Evolutionary conservation across 1,140 invertebrate species (phyloP).

Genomic region (Triops cancriformis): DNA sequence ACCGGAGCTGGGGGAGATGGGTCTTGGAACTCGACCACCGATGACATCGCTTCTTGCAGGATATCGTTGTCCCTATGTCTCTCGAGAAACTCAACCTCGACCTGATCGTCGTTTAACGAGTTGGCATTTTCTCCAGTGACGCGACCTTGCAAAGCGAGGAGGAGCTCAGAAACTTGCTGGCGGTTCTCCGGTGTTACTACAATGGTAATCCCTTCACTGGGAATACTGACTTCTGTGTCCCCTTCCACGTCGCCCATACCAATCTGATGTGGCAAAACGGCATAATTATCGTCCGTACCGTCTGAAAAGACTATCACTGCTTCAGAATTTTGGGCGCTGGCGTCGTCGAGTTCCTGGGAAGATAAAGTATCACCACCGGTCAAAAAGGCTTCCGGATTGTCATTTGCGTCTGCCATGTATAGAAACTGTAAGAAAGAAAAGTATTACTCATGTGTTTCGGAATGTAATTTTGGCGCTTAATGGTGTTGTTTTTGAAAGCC

Average conservation of each 20-base stretch:
- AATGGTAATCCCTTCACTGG: conserved; percentile 25
- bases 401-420: neutral
- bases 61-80: conserved; percentile 7
- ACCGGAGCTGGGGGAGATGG: neutral
- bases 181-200: conserved; percentile 26
- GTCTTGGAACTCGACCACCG: neutral
- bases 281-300: neutral
- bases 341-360: neutral
- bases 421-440: neutral
- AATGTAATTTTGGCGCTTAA: too few relatives aligned
- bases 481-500: too few relatives aligned
- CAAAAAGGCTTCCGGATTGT: neutral
- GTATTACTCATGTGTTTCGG: too few relatives aligned
- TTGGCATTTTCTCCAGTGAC: neutral
- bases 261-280: neutral
- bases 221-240: neutral
- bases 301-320: neutral
- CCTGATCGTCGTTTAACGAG: conserved; percentile 3
- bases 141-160: conserved; percentile 20
- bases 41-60: conserved; percentile 14
- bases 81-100: neutral
- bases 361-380: neutral
- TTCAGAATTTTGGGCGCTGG: neutral
- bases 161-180: conserved; percentile 23
- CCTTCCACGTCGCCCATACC: conserved; percentile 10